Base-by-base conservation (phyloP, 2,797 vertebrate genomes). In the Sciaenops ocellatus region DNA sequence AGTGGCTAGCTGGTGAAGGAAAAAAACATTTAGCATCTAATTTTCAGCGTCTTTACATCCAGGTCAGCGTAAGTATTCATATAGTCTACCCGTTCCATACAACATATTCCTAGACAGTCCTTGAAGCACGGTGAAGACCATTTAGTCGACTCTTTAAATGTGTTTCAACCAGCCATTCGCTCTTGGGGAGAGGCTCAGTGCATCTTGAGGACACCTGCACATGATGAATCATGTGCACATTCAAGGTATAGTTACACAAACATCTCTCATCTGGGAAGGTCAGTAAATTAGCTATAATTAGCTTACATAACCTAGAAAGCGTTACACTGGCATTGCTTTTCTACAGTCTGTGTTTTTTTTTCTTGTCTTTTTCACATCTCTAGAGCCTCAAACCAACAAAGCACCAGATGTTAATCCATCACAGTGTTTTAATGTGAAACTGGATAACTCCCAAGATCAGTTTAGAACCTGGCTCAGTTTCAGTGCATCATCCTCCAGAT, bases 281-380 rank as follows among this genome's bases (percentile, higher is more conserved):
- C 68, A 46, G 38, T 42, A 11, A 63, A 41, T 34, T 62, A 26
- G 22, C 42, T 73, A 51, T 69, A 77, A 69, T 77, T 71, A 73
- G 54, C 0, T 68, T 59, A 12, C 28, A 44, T 34, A 60, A 78
- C 38, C 50, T 34, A 26, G 34, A 74, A 18, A 66, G 22, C 8
- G 30, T 50, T 28, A 34, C 11, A 42, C 20, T 30, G 18, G 2
- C n/a, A 24, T 30, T 7, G 6, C 48, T 34, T 48, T 48, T 42
- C 18, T 55, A 7, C 26, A 24, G 13, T 47, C 11, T 62, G 20
- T 70, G n/a, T 4, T 18, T 13, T 59, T 74, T 26, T 66, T 2
- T 38, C 34, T 38, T 8, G 6, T 26, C 6, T n/a, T 69, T 48
- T 65, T 61, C 20, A 10, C 1, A 0, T 44, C 11, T 82, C 48